Evolutionary conservation across 1,140 invertebrate species (phyloP).

Genomic region (Stenopsyche tienmushanensis): DNA sequence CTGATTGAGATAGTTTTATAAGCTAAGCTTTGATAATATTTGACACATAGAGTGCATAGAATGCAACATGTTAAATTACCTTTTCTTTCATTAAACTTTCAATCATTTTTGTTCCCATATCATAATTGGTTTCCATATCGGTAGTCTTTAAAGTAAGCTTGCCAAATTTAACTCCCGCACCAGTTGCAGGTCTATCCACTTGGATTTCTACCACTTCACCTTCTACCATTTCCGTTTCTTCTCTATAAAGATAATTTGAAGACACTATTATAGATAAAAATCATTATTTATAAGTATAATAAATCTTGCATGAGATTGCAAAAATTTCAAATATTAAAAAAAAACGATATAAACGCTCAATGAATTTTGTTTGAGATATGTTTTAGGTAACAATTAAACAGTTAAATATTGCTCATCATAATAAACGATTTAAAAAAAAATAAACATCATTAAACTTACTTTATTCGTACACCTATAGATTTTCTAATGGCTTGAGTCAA

Average conservation of each 20-base stretch:
- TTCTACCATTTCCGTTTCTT: constrained; percentile 98
- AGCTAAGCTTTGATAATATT: too few relatives aligned
- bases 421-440: not conserved
- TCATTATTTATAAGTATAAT: too few relatives aligned
- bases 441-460: constrained; percentile 62
- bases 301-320: not conserved
- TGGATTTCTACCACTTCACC: constrained; percentile 98
- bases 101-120: constrained; percentile 98
- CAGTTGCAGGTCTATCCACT: constrained; percentile 90
- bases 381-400: too few relatives aligned
- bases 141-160: constrained; percentile 98
- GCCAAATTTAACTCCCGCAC: constrained; percentile 86
- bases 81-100: constrained; percentile 97
- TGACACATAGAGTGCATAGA: too few relatives aligned
- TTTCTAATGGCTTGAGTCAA: constrained; percentile 96
- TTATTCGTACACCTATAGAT: constrained; percentile 96
- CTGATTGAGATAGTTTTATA: too few relatives aligned
- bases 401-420: constrained; percentile 1
- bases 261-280: constrained; percentile 3
- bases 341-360: too few relatives aligned
- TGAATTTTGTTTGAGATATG: too few relatives aligned
- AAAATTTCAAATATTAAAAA: too few relatives aligned
- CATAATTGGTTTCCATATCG: constrained; percentile 99
- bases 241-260: constrained; percentile 57
- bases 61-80: constrained; percentile 53